Evolutionary conservation across 2,888 invertebrate species (phyloP).

Genomic region (Lasioglossum villosulum): DNA sequence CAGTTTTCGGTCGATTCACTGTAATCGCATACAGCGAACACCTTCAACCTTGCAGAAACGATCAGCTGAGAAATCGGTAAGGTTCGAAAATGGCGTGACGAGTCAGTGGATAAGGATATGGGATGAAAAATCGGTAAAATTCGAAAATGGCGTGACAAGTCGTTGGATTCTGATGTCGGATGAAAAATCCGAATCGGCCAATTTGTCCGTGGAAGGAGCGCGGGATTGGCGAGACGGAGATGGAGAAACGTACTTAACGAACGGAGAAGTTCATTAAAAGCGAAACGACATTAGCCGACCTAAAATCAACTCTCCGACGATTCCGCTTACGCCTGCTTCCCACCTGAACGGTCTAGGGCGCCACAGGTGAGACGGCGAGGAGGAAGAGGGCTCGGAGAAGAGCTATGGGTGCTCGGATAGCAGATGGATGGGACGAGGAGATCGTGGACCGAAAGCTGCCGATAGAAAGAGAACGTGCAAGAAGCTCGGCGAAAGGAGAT

Average conservation of each 20-base stretch:
- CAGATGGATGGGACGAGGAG: conserved; percentile 8
- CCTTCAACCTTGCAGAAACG: background rate
- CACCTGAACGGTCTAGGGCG: conserved; percentile 59
- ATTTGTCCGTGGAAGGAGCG: conserved; percentile 53
- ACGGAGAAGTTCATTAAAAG: conserved; percentile 84
- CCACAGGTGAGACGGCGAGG: conserved; percentile 62
- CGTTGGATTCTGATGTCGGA: background rate
- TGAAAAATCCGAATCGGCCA: conserved; percentile 31
- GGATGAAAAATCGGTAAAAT: too few species aligned
- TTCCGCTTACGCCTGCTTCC: conserved; percentile 68
- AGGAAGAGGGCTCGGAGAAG: background rate
- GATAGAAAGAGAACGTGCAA: conserved; percentile 35
- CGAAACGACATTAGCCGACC: conserved; percentile 84
- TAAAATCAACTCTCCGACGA: conserved; percentile 81
- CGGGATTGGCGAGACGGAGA: conserved; percentile 76
- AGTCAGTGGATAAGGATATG: too few species aligned
- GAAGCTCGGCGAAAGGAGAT: conserved; percentile 42
- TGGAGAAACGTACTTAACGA: conserved; percentile 83
- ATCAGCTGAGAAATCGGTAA: background rate
- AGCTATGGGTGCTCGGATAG: conserved; percentile 23
- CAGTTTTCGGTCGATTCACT: background rate
- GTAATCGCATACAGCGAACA: background rate
- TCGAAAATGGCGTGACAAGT: background rate
- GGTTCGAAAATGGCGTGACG: background rate
- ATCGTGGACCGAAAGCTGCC: background rate